Conservation (phyloP, 2,113 vertebrate species). For the Oceanites oceanicus region DNA sequence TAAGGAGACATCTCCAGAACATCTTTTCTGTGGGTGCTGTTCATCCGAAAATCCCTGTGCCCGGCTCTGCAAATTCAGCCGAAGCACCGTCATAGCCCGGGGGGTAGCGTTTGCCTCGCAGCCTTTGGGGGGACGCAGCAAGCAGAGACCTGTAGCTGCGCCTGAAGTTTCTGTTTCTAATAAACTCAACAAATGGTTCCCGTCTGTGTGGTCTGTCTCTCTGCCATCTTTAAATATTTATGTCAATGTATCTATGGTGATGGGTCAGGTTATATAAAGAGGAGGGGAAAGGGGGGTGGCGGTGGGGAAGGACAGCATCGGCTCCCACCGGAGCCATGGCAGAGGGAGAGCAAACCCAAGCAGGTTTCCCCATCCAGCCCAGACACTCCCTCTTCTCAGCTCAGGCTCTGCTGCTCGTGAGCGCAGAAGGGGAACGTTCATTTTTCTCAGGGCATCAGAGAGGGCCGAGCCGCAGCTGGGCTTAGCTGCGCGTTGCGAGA, state of each 20-base stretch:
- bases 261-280: slow-evolving; percentile 17
- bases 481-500: neutral
- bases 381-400: neutral
- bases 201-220: neutral
- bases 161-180: slow-evolving; percentile 41
- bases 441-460: neutral
- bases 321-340: neutral
- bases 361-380: neutral
- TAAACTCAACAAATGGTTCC: slow-evolving; percentile 28
- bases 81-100: rapidly evolving
- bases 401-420: neutral
- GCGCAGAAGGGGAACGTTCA: neutral
- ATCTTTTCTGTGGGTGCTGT: neutral
- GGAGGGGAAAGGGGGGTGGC: neutral
- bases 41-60: neutral
- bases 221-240: slow-evolving; percentile 62
- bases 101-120: neutral
- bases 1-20: neutral
- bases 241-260: slow-evolving; percentile 46
- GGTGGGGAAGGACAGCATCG: neutral
- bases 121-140: neutral
- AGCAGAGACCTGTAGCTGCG: neutral
- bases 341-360: neutral
- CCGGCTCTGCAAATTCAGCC: neutral
- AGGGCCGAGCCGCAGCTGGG: neutral